Conservation (phyloP, 1,140 invertebrate species). For the Babylonia areolata region DNA sequence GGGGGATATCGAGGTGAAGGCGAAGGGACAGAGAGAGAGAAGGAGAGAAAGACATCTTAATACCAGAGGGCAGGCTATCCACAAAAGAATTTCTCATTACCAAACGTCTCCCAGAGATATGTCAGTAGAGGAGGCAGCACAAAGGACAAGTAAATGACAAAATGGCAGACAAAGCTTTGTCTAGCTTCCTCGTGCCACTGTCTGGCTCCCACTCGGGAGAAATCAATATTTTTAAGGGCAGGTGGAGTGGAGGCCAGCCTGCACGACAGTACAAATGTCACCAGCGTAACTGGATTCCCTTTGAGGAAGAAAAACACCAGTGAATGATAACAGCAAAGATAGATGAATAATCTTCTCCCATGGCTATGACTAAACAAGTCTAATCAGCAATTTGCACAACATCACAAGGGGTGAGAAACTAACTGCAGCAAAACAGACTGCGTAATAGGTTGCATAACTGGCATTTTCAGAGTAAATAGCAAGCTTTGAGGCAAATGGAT, state of each 20-base stretch:
- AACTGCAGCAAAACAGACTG: background rate
- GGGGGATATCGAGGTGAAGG: too few species aligned
- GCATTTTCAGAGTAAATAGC: too few species aligned
- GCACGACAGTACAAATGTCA: background rate
- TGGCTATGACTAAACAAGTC: background rate
- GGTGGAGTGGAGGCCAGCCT: background rate
- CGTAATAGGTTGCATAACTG: background rate
- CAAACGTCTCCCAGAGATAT: background rate
- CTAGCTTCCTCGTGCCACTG: background rate
- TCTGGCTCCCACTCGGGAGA: background rate
- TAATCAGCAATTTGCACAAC: background rate
- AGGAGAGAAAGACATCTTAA: background rate
- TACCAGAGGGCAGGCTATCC: background rate
- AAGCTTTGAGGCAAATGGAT: background rate
- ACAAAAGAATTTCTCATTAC: background rate
- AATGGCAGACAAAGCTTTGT: background rate
- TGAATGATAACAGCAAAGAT: background rate
- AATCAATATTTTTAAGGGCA: background rate
- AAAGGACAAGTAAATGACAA: background rate
- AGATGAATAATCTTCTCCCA: background rate
- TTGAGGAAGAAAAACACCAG: background rate
- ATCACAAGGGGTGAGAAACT: background rate
- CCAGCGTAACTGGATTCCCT: background rate
- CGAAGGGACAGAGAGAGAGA: background rate
- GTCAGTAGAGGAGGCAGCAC: background rate